Evolutionary conservation across 2,888 invertebrate species (phyloP).

Genomic region (Caenorhabditis sp.): DNA sequence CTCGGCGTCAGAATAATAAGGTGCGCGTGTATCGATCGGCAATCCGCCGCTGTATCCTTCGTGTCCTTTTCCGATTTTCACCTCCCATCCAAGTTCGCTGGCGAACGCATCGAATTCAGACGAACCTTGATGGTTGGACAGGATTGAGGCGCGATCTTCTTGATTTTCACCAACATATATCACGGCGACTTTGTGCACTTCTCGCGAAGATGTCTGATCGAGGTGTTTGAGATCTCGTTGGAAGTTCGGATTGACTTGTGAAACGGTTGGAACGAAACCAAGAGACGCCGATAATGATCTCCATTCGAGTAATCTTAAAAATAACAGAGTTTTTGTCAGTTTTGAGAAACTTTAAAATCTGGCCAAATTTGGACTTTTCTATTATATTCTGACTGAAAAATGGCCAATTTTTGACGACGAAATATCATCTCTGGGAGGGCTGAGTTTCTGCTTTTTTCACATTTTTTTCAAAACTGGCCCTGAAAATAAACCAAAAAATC

Average conservation of each 20-base stretch:
- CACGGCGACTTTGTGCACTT: slow-evolving; percentile 94
- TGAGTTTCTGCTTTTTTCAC: too few relatives aligned
- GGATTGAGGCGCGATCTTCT: slow-evolving; percentile 89
- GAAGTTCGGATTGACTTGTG: slow-evolving; percentile 56
- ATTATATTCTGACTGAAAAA: too few relatives aligned
- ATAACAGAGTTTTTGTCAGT: too few relatives aligned
- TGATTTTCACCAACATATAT: slow-evolving; percentile 96
- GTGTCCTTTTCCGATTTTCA: slow-evolving; percentile 76
- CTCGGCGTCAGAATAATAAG: slow-evolving; percentile 85
- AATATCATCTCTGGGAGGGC: too few relatives aligned
- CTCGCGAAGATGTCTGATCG: slow-evolving; percentile 80
- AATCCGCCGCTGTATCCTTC: slow-evolving; percentile 94
- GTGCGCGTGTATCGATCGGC: slow-evolving; percentile 81
- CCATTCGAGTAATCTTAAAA: slow-evolving; percentile 44
- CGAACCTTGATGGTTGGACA: slow-evolving; percentile 89
- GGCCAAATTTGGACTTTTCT: too few relatives aligned
- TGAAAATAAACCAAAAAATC: too few relatives aligned
- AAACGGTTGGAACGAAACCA: slow-evolving; percentile 46
- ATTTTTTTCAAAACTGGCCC: too few relatives aligned
- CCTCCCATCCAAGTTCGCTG: slow-evolving; percentile 74
- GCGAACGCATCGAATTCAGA: slow-evolving; percentile 84
- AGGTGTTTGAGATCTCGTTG: slow-evolving; percentile 89
- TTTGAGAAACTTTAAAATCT: too few relatives aligned
- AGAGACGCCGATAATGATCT: slow-evolving; percentile 46
- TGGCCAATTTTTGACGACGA: too few relatives aligned